These are phyloP conservation scores for Pyrrhia umbra DNA, from an alignment of 2,888 invertebrate species.

Conservation along the genomic window DNA sequence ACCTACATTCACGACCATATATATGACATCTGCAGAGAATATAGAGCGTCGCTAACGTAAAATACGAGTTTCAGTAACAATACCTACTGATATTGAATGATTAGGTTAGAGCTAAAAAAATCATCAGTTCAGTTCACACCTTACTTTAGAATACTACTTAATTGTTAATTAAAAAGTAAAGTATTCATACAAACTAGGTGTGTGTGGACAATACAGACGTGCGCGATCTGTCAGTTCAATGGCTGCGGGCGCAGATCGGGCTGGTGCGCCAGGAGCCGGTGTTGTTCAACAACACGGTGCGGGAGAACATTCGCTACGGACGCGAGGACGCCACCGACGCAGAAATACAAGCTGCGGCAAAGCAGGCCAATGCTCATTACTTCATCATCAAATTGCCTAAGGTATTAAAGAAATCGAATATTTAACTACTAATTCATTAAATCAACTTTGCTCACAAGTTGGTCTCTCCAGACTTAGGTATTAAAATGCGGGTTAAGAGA, in stretches of 20 bases:
- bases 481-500: too few species aligned
- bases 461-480: too few species aligned
- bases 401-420: conserved; percentile 71
- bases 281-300: conserved; percentile 94
- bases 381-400: conserved; percentile 89
- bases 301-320: conserved; percentile 96
- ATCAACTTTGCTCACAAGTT: too few species aligned
- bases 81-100: too few species aligned
- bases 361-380: conserved; percentile 91
- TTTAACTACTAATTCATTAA: too few species aligned
- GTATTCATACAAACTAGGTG: conserved; percentile 81
- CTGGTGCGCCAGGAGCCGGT: conserved; percentile 91
- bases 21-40: too few species aligned
- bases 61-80: too few species aligned
- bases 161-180: conserved; percentile 1
- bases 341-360: conserved; percentile 93
- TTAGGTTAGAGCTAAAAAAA: too few species aligned
- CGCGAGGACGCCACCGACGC: conserved; percentile 90
- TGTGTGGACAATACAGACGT: conserved; percentile 92
- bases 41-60: too few species aligned
- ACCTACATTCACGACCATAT: too few species aligned
- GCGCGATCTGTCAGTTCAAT: conserved; percentile 93
- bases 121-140: too few species aligned
- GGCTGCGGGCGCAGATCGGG: conserved; percentile 95
- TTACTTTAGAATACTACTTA: neutral